Evolutionary conservation across 2,113 vertebrate genomes (phyloP), one percentile per base, ranked within the genome.

Genomic region (Pluvialis apricaria): DNA sequence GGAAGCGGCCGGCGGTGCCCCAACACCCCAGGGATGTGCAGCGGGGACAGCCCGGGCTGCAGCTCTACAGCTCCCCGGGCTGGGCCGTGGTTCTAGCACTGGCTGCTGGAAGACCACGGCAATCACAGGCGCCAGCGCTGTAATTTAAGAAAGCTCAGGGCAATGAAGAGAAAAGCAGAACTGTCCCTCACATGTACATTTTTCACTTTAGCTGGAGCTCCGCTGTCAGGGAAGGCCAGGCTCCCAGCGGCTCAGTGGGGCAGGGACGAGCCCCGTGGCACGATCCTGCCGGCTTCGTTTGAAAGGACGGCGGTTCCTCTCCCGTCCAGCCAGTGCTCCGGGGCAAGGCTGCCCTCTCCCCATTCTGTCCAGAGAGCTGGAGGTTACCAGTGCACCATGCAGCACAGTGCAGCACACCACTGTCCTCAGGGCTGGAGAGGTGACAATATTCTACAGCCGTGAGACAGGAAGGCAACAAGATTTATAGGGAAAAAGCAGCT

Each of bases 221-320:
- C 0, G 3, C 7, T 14, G 3, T 1, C 70, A 9, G 31, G 14
- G 52, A 31, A 42, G 38, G 44, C 32, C 58, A 29, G 60, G 16
- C 44, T 44, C 42, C 57, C 1, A 2, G 9, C 44, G 21, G 49
- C 49, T 40, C 52, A 13, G 44, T 3, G 0, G 31, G 40, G 16
- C 65, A 80, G n/a, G 54, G 47, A 61, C 1, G 2, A 49, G 25
- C n/a, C 17, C 31, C 0, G 5, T 16, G 51, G 57, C 66, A 64
- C 3, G 0, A 44, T 44, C 51, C 26, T 20, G 10, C 5, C 4
- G 0, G 13, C 36, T 62, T 9, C 7, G 0, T 19, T 15, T 4
- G 34, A 19, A 36, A 25, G 44, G 31, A 19, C 1, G 1, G 51
- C 15, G 6, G 64, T 55, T 36, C 44, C 2, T 8, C 4, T 3